These are phyloP conservation scores for Bubo bubo DNA, from an alignment of 2,113 vertebrate genomes.

Conservation along the genomic window DNA sequence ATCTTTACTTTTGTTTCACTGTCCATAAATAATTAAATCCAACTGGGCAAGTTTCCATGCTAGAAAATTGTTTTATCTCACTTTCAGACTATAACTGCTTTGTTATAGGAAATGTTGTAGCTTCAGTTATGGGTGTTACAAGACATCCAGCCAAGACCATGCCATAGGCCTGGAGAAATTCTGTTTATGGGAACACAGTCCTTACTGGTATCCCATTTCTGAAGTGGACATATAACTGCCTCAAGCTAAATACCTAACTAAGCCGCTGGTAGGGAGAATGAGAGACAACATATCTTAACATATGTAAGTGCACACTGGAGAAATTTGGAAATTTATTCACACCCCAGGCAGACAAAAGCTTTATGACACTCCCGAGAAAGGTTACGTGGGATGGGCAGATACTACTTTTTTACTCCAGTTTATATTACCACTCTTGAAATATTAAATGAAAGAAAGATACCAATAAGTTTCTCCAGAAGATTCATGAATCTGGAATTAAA, in stretches of 20 bases:
- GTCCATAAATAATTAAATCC: neutral
- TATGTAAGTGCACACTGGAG: accelerated
- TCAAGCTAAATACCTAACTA: neutral
- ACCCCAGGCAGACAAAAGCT: neutral
- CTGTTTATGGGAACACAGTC: neutral
- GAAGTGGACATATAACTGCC: neutral
- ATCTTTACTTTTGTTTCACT: neutral
- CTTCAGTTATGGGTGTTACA: neutral
- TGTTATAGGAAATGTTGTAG: neutral
- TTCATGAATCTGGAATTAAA: neutral
- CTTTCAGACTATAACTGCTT: neutral
- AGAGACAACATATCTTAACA: neutral
- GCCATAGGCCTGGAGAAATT: neutral
- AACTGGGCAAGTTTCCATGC: neutral
- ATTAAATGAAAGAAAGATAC: neutral
- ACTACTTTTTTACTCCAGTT: neutral
- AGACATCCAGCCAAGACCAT: neutral
- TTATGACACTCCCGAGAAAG: neutral
- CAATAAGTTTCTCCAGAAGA: neutral
- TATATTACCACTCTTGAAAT: neutral
- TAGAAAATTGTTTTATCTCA: neutral
- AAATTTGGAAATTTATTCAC: neutral
- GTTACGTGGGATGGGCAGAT: neutral
- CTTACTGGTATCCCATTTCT: neutral
- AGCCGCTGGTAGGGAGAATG: neutral